A percentile compares a stretch with the other conserved stretches of the same genome.
phyloP scores from a whole-genome alignment of 2,888 invertebrate species.

The Spilosoma lubricipeda region DNA sequence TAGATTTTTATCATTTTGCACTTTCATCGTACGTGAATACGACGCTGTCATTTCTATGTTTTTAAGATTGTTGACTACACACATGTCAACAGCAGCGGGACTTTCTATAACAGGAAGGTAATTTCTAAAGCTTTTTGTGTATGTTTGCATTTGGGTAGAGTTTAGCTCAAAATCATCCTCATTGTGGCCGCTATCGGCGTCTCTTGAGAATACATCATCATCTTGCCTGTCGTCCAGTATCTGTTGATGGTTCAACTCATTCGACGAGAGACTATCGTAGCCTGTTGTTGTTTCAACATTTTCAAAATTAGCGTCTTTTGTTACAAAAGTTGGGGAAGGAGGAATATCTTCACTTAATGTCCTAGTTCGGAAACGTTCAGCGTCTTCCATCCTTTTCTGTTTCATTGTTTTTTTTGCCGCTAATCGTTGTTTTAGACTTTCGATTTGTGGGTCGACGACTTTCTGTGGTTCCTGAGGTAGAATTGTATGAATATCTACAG shows the following conservation, averaged over 20 bases:
- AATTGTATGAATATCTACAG: conserved; percentile 75
- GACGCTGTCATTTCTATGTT: conserved; percentile 81
- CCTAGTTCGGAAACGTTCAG: conserved; percentile 91
- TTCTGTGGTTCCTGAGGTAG: conserved; percentile 57
- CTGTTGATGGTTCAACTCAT: conserved; percentile 77
- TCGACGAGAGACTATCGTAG: conserved; percentile 80
- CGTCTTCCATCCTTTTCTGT: conserved; percentile 88
- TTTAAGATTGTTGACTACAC: conserved; percentile 80
- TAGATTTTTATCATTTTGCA: conserved; percentile 58
- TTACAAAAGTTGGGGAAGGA: conserved; percentile 82
- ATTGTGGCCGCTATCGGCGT: conserved; percentile 89
- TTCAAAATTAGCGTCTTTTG: conserved; percentile 78
- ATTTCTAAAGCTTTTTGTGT: conserved; percentile 84
- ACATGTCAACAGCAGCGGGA: conserved; percentile 78
- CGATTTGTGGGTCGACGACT: conserved; percentile 71
- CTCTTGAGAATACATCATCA: conserved; percentile 69
- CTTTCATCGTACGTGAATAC: conserved; percentile 61
- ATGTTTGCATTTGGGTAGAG: conserved; percentile 86
- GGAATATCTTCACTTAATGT: conserved; percentile 87
- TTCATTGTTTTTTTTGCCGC: conserved; percentile 83
- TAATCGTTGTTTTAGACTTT: conserved; percentile 73
- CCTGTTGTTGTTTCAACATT: conserved; percentile 82
- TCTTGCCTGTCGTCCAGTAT: conserved; percentile 69
- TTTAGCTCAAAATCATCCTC: conserved; percentile 90
- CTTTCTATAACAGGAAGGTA: conserved; percentile 82